Base-by-base conservation (phyloP, 2,113 vertebrate genomes). In the Echinops telfairi region DNA sequence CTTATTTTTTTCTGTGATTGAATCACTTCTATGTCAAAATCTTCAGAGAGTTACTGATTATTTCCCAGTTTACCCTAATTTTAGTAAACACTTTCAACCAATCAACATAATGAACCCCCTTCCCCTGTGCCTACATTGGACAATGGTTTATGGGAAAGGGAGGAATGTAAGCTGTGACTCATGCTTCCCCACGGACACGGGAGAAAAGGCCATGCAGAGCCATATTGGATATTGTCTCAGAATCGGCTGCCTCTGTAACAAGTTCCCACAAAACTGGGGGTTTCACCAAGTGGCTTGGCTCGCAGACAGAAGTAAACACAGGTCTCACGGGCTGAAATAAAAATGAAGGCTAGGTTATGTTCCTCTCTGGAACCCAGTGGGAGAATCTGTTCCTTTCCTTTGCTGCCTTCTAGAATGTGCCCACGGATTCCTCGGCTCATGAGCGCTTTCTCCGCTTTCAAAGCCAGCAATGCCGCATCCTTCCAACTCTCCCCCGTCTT, bases 81-180 rank as follows among this genome's bases (percentile, higher is more conserved):
- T 58, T 33, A 23, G 33, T 53, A 58, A 43, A 71, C 17, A 4
- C 31, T 70, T 87, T 29, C 40, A 43, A 8, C 29, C 27, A 16
- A 43, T 77, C 40, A 47, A 27, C 73, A 76, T 17, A 43, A 77
- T 47, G 27, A 4, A 47, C 40, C 27, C 14, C 29, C 75, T 25
- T 76, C 27, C 38, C 22, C 1, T 4, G 20, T 29, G 5, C 33
- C 47, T 53, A 7, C 6, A 71, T 4, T 6, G 2, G 66, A 12
- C 23, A 1, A 23, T 20, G 29, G 47, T 8, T 2, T 2, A 0
- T 7, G 17, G 1, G 10, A 0, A 22, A 36, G 40, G 53, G 9
- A 17, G 2, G 19, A 7, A 47, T 53, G 2, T 53, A 53, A 53
- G 10, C 10, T 0, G 29, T 31, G 27, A n/a, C 27, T 53, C 2